Percentiles rank a stretch among this genome's conserved stretches.
These are phyloP conservation scores for Urechis unicinctus DNA, from an alignment of 2,888 invertebrate species.

Conservation along the genomic window DNA sequence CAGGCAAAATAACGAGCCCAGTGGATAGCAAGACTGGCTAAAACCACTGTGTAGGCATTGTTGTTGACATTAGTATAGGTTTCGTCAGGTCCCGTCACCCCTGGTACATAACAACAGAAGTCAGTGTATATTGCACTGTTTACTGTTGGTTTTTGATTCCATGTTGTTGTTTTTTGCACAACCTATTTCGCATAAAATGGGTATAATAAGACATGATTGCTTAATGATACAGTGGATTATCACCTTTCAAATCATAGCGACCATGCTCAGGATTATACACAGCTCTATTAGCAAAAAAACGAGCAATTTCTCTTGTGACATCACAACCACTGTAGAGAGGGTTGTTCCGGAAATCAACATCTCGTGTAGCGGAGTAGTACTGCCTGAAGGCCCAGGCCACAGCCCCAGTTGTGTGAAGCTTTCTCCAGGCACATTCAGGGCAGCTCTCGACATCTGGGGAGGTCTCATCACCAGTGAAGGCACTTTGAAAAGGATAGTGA, in stretches of 20 bases:
- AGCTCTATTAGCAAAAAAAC: slow-evolving; percentile 35
- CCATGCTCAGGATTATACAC: slow-evolving; percentile 21
- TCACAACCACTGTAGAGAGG: slow-evolving; percentile 29
- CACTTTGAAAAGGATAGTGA: slow-evolving; percentile 29
- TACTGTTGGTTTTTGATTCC: too few relatives aligned
- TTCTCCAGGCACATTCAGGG: slow-evolving; percentile 9
- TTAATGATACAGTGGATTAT: too few relatives aligned
- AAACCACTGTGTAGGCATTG: slow-evolving; percentile 23
- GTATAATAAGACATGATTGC: too few relatives aligned
- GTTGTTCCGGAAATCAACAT: slow-evolving; percentile 28
- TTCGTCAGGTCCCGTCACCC: slow-evolving; percentile 25
- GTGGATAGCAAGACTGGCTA: slow-evolving; percentile 23
- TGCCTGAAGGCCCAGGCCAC: slow-evolving; percentile 38
- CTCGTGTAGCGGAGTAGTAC: slow-evolving; percentile 39
- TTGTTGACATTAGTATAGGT: slow-evolving; percentile 21
- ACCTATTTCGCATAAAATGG: too few relatives aligned
- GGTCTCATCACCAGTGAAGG: slow-evolving; percentile 26
- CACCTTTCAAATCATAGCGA: slow-evolving; percentile 37
- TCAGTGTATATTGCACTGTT: too few relatives aligned
- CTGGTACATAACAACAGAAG: slow-evolving; percentile 12
- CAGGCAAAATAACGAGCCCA: slow-evolving; percentile 22
- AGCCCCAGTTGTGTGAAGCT: slow-evolving; percentile 34
- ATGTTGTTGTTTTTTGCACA: too few relatives aligned
- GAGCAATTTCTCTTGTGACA: slow-evolving; percentile 34
- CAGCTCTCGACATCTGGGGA: neutral